Conservation (phyloP, 2,888 invertebrate species). For the Mycalesis mineus region DNA sequence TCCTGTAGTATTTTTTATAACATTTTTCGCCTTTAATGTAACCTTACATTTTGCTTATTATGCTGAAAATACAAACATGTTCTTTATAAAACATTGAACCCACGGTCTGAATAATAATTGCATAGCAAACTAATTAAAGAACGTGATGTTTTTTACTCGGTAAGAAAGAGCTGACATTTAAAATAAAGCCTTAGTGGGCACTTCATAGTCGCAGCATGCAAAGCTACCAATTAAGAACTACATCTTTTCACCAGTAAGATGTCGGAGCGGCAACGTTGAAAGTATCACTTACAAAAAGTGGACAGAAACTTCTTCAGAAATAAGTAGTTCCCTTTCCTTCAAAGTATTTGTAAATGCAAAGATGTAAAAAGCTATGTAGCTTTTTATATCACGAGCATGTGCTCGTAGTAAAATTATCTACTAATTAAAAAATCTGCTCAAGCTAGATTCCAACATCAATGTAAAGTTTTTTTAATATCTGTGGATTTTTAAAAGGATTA, state of each 20-base stretch:
- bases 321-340: not conserved
- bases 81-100: too few relatives aligned
- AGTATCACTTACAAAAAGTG: slow-evolving; percentile 1
- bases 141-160: not conserved
- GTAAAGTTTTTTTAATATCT: too few relatives aligned
- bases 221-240: slow-evolving; percentile 8
- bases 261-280: not conserved
- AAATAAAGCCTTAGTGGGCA: not conserved
- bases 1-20: too few relatives aligned
- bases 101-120: not conserved
- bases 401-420: too few relatives aligned
- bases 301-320: not conserved
- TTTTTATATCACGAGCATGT: too few relatives aligned
- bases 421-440: too few relatives aligned
- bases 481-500: too few relatives aligned
- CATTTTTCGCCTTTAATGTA: too few relatives aligned
- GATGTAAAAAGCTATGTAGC: not conserved
- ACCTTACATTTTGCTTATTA: too few relatives aligned
- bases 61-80: too few relatives aligned
- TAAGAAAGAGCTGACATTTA: slow-evolving; percentile 3
- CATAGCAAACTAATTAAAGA: not conserved
- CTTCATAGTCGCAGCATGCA: not conserved
- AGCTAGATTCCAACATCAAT: too few relatives aligned
- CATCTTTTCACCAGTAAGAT: not conserved
- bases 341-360: not conserved